Base-by-base conservation (phyloP, 2,113 vertebrate species). In the Chaetodon auriga region DNA sequence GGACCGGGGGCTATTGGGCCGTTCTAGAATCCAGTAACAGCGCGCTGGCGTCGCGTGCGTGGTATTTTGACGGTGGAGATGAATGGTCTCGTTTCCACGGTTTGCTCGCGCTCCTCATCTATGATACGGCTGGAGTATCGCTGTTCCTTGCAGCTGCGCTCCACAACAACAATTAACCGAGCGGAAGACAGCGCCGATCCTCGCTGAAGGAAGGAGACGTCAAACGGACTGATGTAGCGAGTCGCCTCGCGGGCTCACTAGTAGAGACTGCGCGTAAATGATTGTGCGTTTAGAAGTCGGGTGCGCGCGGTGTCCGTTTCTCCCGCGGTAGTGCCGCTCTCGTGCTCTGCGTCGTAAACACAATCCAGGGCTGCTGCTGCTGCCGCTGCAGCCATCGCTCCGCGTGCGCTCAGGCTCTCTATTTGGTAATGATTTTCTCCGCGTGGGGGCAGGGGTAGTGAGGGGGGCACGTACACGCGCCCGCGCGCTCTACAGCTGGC, bases 401-500 rank as follows among this genome's bases (percentile, higher is more conserved):
- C 89, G 90, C 87, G 88, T 88, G 89, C 81, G 80, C 89, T 79
- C 84, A n/a, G n/a, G 78, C 75, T 88, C 82, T 86, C 70, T 66
- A 84, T 84, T 83, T 85, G 81, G 78, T 84, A 76, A 89, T 75
- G 87, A 36, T 84, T 88, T 73, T 84, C 85, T 84, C 84, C 78
- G 93, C 73, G 87, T 61, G 88, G 69, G 53, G 73, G 85, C 63
- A 36, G 74, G 61, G 77, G 71, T 6, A 55, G 75, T 62, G 85
- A 45, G 81, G 73, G 78, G 78, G 15, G 70, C 64, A 68, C 89
- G 83, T 87, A 64, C 84, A 84, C 80, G 87, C 73, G 72, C 88
- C 66, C 87, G 71, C 90, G 90, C 87, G 82, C 90, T 90, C 89
- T 84, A 89, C 90, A 90, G 92, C 91, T 95, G 92, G 85, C 83